Evolutionary conservation across 2,888 invertebrate genomes (phyloP).

Genomic region (Ferdinandea cuprea): DNA sequence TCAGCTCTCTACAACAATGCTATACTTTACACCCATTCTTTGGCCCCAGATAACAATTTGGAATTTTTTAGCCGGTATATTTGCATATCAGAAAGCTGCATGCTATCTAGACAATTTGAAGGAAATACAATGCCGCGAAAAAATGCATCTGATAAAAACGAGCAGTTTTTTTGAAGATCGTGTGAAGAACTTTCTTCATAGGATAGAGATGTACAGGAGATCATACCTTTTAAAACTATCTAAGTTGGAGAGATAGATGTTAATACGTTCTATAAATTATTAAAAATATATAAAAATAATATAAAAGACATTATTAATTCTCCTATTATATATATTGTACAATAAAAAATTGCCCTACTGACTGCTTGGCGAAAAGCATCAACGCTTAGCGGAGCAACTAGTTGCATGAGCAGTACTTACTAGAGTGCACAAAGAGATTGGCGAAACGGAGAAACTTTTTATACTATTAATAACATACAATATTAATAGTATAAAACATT

Average conservation of each 20-base stretch:
- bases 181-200: conserved; percentile 78
- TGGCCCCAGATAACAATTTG: conserved; percentile 99
- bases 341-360: too few species aligned
- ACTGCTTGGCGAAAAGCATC: too few species aligned
- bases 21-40: conserved; percentile 94
- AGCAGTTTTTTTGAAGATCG: conserved; percentile 77
- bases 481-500: too few species aligned
- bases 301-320: background rate
- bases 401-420: too few species aligned
- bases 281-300: background rate
- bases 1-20: conserved; percentile 89
- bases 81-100: conserved; percentile 89
- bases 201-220: conserved; percentile 78
- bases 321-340: background rate
- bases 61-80: conserved; percentile 93
- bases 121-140: conserved; percentile 71
- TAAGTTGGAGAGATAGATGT: conserved; percentile 34
- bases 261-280: background rate
- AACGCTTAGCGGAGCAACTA: too few species aligned
- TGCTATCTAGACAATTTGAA: conserved; percentile 75
- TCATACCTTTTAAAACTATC: conserved; percentile 76
- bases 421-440: too few species aligned
- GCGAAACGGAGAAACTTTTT: too few species aligned
- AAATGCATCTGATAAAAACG: conserved; percentile 75
- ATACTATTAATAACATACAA: too few species aligned